These are phyloP conservation scores for Anticlea derivata DNA, from an alignment of 2,888 invertebrate species.

Conservation along the genomic window DNA sequence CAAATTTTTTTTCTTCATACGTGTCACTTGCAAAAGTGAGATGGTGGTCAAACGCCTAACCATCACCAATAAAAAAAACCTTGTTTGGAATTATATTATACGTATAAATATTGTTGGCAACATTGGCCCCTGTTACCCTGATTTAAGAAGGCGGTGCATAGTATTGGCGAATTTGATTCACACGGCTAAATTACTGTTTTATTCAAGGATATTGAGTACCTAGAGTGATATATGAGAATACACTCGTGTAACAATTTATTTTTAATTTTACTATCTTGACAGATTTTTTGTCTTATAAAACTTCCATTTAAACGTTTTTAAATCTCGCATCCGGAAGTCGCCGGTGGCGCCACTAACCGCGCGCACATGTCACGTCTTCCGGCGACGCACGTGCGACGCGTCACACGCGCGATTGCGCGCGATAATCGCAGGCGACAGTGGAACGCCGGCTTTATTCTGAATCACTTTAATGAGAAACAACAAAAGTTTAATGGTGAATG, in stretches of 20 bases:
- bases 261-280: neutral
- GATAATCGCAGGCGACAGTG: conserved; percentile 25
- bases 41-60: too few relatives aligned
- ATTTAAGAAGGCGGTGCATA: too few relatives aligned
- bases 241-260: too few relatives aligned
- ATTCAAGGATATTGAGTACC: too few relatives aligned
- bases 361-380: conserved; percentile 54
- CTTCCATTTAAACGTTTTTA: conserved; percentile 30
- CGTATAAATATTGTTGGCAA: too few relatives aligned
- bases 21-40: too few relatives aligned
- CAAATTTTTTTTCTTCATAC: too few relatives aligned
- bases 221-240: too few relatives aligned
- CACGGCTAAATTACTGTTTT: too few relatives aligned
- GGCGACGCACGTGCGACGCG: conserved; percentile 51
- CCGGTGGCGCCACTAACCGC: conserved; percentile 53
- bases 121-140: too few relatives aligned
- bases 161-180: neutral
- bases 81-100: too few relatives aligned
- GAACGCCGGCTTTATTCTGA: conserved; percentile 14
- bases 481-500: neutral
- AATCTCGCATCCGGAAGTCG: conserved; percentile 44
- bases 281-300: conserved; percentile 2
- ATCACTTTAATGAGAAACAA: conserved; percentile 1
- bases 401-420: conserved; percentile 53
- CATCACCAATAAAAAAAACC: too few relatives aligned